These are phyloP conservation scores for Pseudolaguvia tuberculata DNA, from an alignment of 2,113 vertebrate genomes.

Conservation along the genomic window DNA sequence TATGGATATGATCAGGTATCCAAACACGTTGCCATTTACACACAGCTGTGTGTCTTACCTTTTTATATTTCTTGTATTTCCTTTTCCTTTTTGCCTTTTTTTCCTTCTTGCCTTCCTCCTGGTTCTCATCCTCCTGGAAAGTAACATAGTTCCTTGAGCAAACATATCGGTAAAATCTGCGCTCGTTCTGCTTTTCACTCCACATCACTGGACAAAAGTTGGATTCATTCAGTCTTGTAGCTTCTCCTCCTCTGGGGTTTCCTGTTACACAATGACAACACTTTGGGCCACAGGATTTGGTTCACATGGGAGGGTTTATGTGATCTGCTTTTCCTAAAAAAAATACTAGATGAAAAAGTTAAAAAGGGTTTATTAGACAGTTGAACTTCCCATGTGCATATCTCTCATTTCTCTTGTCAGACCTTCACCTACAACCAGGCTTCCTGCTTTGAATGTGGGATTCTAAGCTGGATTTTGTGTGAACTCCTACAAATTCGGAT, in stretches of 20 bases:
- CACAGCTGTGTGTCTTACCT: constrained; percentile 53
- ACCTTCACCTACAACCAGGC: too few relatives aligned
- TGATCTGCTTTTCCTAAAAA: background rate
- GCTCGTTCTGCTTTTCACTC: constrained; percentile 7
- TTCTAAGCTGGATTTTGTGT: too few relatives aligned
- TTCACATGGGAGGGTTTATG: constrained; percentile 24
- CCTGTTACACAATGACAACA: background rate
- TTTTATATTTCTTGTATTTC: constrained; percentile 48
- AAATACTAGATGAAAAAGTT: background rate
- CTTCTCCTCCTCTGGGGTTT: background rate
- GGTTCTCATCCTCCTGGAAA: constrained; percentile 56
- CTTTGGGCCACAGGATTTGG: background rate
- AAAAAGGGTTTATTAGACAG: too few relatives aligned
- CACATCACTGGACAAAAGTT: constrained; percentile 42
- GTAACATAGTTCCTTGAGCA: constrained; percentile 60
- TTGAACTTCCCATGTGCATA: too few relatives aligned
- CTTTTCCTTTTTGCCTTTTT: constrained; percentile 61
- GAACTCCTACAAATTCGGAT: too few relatives aligned
- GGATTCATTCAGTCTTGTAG: constrained; percentile 57
- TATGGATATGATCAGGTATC: too few relatives aligned
- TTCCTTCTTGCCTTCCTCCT: constrained; percentile 51
- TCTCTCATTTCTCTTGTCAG: too few relatives aligned
- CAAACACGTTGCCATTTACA: too few relatives aligned
- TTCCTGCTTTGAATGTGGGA: too few relatives aligned
- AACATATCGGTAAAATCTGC: constrained; percentile 39